Percentiles rank a stretch among this genome's conserved stretches.
phyloP scores from a whole-genome alignment of 2,113 vertebrate genomes.

The Siniperca knerii region DNA sequence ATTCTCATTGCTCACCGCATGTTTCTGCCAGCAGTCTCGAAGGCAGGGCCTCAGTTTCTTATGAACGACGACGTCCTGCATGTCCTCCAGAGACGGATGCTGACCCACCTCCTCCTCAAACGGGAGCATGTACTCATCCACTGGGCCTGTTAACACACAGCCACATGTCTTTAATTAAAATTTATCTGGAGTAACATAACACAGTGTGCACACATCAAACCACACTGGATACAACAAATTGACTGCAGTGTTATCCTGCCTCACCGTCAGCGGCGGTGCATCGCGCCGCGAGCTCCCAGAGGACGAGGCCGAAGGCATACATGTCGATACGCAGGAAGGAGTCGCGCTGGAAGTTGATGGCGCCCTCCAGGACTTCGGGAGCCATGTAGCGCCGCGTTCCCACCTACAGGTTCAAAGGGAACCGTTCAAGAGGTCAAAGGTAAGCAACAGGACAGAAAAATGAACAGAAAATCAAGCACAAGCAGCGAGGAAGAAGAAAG shows the following conservation, averaged over 20 bases:
- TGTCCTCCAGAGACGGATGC: conserved; percentile 98
- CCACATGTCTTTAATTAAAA: not conserved
- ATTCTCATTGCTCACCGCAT: conserved; percentile 86
- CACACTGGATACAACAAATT: not conserved
- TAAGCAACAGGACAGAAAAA: not conserved
- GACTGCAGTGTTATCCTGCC: conserved; percentile 9
- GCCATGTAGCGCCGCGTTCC: conserved; percentile 97
- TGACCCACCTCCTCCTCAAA: conserved; percentile 99
- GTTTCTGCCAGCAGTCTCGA: conserved; percentile 98
- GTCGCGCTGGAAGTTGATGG: conserved; percentile 99
- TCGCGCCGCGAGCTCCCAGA: conserved; percentile 94
- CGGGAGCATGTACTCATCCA: conserved; percentile 97
- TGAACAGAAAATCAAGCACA: not conserved
- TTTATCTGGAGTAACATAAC: not conserved
- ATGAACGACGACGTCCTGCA: conserved; percentile 99
- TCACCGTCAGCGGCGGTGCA: conserved; percentile 97
- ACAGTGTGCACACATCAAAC: too few species aligned
- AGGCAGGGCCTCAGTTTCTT: conserved; percentile 97
- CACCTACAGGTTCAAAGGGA: conserved; percentile 82
- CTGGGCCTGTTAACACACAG: conserved; percentile 86
- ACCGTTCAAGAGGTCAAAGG: not conserved
- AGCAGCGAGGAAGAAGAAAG: not conserved
- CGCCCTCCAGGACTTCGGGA: conserved; percentile 98
- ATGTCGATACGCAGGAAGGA: conserved; percentile 98
- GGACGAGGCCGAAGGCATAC: conserved; percentile 95